Base-by-base conservation (phyloP, 53 echinoderm and acorn worm species). In the Astropecten irregularis region DNA sequence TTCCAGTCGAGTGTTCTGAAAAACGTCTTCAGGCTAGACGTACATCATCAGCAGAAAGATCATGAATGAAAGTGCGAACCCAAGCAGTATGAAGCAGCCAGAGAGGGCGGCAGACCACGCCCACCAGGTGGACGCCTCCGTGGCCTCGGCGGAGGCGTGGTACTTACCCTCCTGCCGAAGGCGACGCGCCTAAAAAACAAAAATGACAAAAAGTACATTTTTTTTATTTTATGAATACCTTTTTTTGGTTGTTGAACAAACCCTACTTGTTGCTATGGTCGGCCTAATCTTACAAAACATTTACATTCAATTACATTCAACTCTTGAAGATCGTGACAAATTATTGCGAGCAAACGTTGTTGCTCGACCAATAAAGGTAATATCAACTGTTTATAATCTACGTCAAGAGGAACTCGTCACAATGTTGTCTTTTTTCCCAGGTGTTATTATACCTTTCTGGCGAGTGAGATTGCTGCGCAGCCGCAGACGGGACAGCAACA, bases 1-100 rank as follows among this genome's bases (percentile, higher is more conserved):
- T n/a, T n/a, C n/a, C n/a, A n/a, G n/a, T n/a, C n/a, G n/a, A n/a
- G n/a, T n/a, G n/a, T n/a, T n/a, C n/a, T n/a, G n/a, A n/a, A n/a
- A n/a, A n/a, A n/a, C n/a, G n/a, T n/a, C n/a, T n/a, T n/a, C n/a
- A n/a, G n/a, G n/a, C 31, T 79, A 60, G 9, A 62, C 10, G 19
- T 60, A 61, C 61, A 23, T 44, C 60, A 62, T 47, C 20, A 79
- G 46, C n/a, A 79, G 60, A 27, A 79, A 79, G 22, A 79, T 46
- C 62, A 79, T 79, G 34, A 44, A 46, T 29, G 79, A 79, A 29
- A 79, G 2, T 0, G 62, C 46, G 28, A 79, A 18, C 0, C 79
- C 79, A 13, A 79, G 62, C 21, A 79, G n/a, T 42, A 79, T 79
- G 47, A 79, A 79, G 33, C 79, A 79, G 13, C 79, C 79, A 0